These are phyloP conservation scores for Microcebus jonahi DNA, from an alignment of 2,113 vertebrate species.

Conservation along the genomic window DNA sequence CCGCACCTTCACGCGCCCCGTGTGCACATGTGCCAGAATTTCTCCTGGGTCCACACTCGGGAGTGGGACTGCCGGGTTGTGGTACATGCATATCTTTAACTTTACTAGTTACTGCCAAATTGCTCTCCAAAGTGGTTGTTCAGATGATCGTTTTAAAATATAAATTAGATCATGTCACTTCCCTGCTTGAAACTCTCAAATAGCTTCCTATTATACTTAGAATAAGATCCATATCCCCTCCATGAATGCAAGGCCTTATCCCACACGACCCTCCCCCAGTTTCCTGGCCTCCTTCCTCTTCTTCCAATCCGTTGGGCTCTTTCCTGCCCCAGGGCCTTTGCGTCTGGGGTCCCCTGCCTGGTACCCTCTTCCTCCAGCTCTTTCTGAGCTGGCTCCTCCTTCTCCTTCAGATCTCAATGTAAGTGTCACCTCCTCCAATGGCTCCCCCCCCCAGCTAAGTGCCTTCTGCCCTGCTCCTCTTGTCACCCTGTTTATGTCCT, in stretches of 20 bases:
- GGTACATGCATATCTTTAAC: background rate
- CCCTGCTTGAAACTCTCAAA: slow-evolving; percentile 65
- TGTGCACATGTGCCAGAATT: background rate
- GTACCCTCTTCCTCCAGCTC: background rate
- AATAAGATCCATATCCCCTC: slow-evolving; percentile 45
- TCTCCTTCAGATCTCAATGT: background rate
- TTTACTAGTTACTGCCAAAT: slow-evolving; percentile 66
- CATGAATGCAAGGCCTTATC: background rate
- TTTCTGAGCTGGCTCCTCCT: background rate
- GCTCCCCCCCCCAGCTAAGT: background rate
- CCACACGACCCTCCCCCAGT: background rate
- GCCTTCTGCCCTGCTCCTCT: background rate
- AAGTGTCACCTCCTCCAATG: background rate
- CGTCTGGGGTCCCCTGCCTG: background rate
- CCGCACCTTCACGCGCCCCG: background rate
- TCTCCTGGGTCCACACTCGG: background rate
- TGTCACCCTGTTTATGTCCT: background rate
- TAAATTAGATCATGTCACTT: slow-evolving; percentile 76
- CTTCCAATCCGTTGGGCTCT: background rate
- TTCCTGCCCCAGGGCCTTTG: slow-evolving; percentile 53
- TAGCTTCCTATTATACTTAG: slow-evolving; percentile 60
- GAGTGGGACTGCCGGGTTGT: background rate
- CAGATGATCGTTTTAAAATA: slow-evolving; percentile 72
- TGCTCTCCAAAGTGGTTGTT: slow-evolving; percentile 75
- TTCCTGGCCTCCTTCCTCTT: background rate